Base-by-base conservation (phyloP, 2,113 vertebrate species). In the Calidris pygmaea region DNA sequence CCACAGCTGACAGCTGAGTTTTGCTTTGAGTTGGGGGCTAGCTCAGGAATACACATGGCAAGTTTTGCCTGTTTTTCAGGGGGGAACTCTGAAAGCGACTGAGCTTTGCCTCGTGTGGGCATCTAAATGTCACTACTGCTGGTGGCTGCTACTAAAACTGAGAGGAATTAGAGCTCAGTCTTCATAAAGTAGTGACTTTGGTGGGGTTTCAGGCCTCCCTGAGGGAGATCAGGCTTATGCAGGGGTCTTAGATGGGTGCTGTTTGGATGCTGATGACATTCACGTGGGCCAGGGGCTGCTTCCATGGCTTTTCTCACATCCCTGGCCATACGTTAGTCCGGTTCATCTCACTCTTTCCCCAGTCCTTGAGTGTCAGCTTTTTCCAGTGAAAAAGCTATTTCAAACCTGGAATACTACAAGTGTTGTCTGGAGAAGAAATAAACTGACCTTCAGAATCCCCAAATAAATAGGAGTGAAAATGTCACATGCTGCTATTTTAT, bases 371-470 rank as follows among this genome's bases (percentile, higher is more conserved):
- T 24, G 21, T 30, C 73, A 53, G 16, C 3, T 52, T 73, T 70
- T 91, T 43, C 53, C 26, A 66, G 14, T 5, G 29, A 73, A 73
- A 86, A 86, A 80, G 17, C 20, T 78, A 13, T 78, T 89, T 93
- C 60, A 47, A 53, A 81, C 18, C n/a, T 67, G 18, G 23, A 68
- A 68, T 63, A 55, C 23, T n/a, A 50, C 45, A 21, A 67, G 4
- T 41, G 13, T 52, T 73, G 26, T 20, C 76, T 77, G 89, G 68
- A 95, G 39, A 95, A 91, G 26, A 66, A n/a, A 75, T 59, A 81
- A 63, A 47, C 56, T 72, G 56, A 82, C 56, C 71, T 67, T 77
- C 70, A 72, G 73, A n/a, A 62, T 67, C 23, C 39, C 76, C 83
- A 80, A 56, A 89, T n/a, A 90, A 90, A 93, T 65, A 63, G 17